Evolutionary conservation across 2,113 vertebrate species (phyloP), one percentile per base, ranked within the genome.

Genomic region (Noctilio leporinus): DNA sequence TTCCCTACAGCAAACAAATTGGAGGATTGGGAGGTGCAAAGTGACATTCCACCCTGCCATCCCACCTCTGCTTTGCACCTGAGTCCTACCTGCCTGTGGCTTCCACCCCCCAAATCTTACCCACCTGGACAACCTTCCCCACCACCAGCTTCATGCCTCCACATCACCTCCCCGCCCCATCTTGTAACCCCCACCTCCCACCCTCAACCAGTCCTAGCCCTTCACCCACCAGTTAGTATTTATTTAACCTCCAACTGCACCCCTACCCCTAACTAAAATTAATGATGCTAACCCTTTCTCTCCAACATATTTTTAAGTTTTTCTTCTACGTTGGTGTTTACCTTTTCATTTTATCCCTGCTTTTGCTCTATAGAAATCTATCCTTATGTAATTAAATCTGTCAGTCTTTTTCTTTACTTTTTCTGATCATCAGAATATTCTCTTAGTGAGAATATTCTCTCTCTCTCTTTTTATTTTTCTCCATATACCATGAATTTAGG

Each of bases 371-470:
- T 49, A 47, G 59, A 91, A 73, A 14, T 88, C 30, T 78, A 35
- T 78, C 62, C 45, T 88, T 19, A 47, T 69, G 40, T 14, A 86
- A 49, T 75, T 64, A 92, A 86, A 93, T 64, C 43, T 53, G 7
- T 96, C 17, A 20, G 11, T 82, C 51, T 70, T 86, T 77, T 77
- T 57, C 81, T 94, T 95, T 77, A 28, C 14, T 83, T 94, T 89
- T 80, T 70, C 85, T 92, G 57, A 70, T 83, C 22, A 20, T 30
- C 86, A 91, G 91, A 82, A 80, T 47, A 69, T 35, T 65, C 19
- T 53, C 30, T 87, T 84, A 22, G 65, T 53, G 43, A n/a, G n/a
- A n/a, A n/a, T n/a, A n/a, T n/a, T n/a, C n/a, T n/a, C n/a, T n/a
- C n/a, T n/a, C n/a, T n/a, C n/a, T n/a, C 5, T 59, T 24, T 64